Evolutionary conservation across 2,797 vertebrate genomes (phyloP).

Genomic region (Lepus oiostolus): DNA sequence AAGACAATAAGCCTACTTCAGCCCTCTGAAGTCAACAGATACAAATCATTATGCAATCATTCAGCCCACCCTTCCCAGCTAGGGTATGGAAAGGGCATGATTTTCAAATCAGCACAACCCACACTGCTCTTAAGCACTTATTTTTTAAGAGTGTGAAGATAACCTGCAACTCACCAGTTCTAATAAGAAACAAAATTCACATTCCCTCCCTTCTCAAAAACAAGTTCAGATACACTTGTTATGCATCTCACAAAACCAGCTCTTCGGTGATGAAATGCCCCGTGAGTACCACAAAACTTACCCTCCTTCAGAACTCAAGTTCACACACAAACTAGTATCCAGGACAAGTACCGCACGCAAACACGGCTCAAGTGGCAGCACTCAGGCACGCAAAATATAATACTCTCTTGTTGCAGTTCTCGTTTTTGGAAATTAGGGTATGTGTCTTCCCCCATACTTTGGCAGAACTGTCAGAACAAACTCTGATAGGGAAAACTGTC

Average conservation of each 20-base stretch:
- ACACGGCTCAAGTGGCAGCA: slow-evolving; percentile 71
- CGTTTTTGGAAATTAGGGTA: slow-evolving; percentile 68
- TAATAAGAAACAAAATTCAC: neutral
- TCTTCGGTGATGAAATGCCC: slow-evolving; percentile 57
- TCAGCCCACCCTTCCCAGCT: neutral
- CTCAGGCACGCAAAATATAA: slow-evolving; percentile 80
- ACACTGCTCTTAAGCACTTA: neutral
- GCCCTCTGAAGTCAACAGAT: slow-evolving; percentile 21
- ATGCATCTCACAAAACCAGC: slow-evolving; percentile 3
- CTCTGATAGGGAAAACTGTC: slow-evolving; percentile 90
- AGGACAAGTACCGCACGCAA: slow-evolving; percentile 75
- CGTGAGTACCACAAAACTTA: slow-evolving; percentile 49
- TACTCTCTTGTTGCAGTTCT: slow-evolving; percentile 71
- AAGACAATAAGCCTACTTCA: neutral
- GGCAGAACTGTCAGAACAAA: slow-evolving; percentile 85
- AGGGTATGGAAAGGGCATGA: neutral
- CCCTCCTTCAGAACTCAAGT: slow-evolving; percentile 30
- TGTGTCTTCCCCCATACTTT: slow-evolving; percentile 85
- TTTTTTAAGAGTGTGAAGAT: neutral
- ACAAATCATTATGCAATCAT: neutral
- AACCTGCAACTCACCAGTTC: slow-evolving; percentile 1
- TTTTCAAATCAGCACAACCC: neutral
- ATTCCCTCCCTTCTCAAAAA: neutral
- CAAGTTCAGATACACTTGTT: slow-evolving; percentile 5
- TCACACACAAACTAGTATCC: slow-evolving; percentile 67